A percentile compares a stretch with the other conserved stretches of the same genome.
Evolutionary conservation across 2,113 vertebrate genomes (phyloP).

Genomic region (Lichenostomus cassidix): DNA sequence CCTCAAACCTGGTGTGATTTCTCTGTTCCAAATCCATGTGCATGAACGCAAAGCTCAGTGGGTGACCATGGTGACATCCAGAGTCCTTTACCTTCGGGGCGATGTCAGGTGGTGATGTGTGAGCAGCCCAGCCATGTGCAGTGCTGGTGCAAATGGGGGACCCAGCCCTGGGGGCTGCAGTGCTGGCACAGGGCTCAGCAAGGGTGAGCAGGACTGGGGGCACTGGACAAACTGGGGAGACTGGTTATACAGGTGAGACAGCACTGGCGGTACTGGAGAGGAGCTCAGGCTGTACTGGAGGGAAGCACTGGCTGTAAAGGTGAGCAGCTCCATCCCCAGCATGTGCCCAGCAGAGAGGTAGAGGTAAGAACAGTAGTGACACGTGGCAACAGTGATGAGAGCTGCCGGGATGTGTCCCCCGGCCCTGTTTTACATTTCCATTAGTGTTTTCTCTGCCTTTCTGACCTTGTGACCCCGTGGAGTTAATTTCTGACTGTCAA

Average conservation of each 20-base stretch:
- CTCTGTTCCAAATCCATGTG: not conserved
- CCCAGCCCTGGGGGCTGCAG: not conserved
- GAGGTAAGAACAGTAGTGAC: not conserved
- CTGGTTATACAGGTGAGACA: not conserved
- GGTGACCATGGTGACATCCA: not conserved
- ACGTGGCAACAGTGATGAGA: not conserved
- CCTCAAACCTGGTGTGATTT: not conserved
- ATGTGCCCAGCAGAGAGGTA: not conserved
- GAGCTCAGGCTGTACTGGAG: not conserved
- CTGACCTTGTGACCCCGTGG: accelerated
- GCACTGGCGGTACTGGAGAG: not conserved
- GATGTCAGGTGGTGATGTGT: too few species aligned
- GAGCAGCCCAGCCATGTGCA: accelerated
- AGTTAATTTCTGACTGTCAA: not conserved
- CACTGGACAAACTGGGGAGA: not conserved
- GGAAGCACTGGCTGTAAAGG: not conserved
- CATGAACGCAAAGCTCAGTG: not conserved
- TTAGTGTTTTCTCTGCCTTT: not conserved
- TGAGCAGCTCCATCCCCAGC: not conserved
- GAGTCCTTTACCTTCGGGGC: not conserved
- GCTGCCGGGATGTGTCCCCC: not conserved
- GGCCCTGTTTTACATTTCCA: not conserved
- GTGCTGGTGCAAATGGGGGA: not conserved
- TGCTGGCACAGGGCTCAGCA: accelerated
- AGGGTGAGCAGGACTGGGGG: not conserved